These are phyloP conservation scores for Elysia chlorotica DNA, from an alignment of 1,140 invertebrate genomes.

Conservation along the genomic window DNA sequence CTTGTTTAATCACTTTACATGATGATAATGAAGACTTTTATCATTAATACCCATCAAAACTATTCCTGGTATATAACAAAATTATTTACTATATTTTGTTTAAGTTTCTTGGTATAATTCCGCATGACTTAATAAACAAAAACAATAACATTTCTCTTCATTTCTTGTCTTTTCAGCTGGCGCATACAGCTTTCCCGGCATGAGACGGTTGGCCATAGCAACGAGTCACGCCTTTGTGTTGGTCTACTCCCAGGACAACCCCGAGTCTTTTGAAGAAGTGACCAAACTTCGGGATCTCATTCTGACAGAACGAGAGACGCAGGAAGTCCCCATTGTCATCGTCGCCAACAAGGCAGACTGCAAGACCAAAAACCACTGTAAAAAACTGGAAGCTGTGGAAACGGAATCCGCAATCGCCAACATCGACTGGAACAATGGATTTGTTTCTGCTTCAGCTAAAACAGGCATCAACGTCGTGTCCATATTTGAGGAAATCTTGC, in stretches of 20 bases:
- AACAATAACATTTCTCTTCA: too few species aligned
- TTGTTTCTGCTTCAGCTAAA: not conserved
- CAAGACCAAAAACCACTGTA: not conserved
- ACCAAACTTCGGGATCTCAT: constrained; percentile 18
- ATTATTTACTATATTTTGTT: too few species aligned
- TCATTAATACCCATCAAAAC: too few species aligned
- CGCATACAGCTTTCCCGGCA: constrained; percentile 85
- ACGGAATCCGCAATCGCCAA: not conserved
- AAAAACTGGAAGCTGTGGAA: not conserved
- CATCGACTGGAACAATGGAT: not conserved
- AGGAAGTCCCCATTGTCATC: not conserved
- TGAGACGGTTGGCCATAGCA: constrained; percentile 85
- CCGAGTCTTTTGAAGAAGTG: constrained; percentile 74
- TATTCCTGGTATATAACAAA: too few species aligned
- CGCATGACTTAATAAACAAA: too few species aligned
- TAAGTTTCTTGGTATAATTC: too few species aligned
- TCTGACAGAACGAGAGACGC: not conserved
- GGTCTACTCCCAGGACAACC: constrained; percentile 83
- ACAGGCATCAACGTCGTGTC: not conserved
- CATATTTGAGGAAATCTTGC: not conserved
- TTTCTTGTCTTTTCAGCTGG: too few species aligned
- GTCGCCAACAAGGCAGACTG: not conserved
- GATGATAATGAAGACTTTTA: too few species aligned
- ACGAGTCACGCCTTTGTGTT: constrained; percentile 85
- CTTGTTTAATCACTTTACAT: too few species aligned